Conservation (phyloP, 2,888 invertebrate species). For the Ennomos quercinarius region DNA sequence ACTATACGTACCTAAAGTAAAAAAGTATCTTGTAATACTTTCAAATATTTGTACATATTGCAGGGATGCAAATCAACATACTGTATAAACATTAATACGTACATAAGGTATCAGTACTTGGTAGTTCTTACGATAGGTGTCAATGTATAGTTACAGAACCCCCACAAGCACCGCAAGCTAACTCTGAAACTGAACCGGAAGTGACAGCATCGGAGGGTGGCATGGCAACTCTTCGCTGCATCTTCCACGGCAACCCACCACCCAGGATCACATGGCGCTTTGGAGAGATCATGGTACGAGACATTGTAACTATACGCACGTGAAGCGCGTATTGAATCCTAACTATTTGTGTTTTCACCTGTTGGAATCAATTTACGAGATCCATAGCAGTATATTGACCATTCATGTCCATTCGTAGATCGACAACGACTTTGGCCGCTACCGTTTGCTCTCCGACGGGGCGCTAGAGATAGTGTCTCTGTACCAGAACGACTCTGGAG, state of each 20-base stretch:
- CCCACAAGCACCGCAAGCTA: conserved; percentile 51
- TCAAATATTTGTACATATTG: too few species aligned
- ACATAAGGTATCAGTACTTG: too few species aligned
- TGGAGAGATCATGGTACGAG: conserved; percentile 82
- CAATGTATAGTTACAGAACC: too few species aligned
- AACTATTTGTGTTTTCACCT: conserved; percentile 76
- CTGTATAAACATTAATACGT: too few species aligned
- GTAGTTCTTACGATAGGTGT: too few species aligned
- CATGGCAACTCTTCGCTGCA: conserved; percentile 90
- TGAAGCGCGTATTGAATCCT: too few species aligned
- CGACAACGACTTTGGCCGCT: conserved; percentile 89
- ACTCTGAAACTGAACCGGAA: conserved; percentile 82
- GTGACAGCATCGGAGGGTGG: conserved; percentile 90
- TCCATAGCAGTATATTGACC: background rate
- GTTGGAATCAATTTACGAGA: background rate
- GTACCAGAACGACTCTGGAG: conserved; percentile 92
- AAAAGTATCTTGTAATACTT: too few species aligned
- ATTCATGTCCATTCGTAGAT: conserved; percentile 81
- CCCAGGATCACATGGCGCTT: conserved; percentile 92
- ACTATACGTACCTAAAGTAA: too few species aligned
- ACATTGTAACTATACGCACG: too few species aligned
- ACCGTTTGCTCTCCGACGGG: conserved; percentile 89
- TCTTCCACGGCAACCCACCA: conserved; percentile 91
- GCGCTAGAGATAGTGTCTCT: conserved; percentile 93
- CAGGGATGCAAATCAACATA: too few species aligned